Percentiles rank a stretch among this genome's conserved stretches.
phyloP scores from a whole-genome alignment of 2,888 invertebrate genomes.

The Scrobipalpa costella region DNA sequence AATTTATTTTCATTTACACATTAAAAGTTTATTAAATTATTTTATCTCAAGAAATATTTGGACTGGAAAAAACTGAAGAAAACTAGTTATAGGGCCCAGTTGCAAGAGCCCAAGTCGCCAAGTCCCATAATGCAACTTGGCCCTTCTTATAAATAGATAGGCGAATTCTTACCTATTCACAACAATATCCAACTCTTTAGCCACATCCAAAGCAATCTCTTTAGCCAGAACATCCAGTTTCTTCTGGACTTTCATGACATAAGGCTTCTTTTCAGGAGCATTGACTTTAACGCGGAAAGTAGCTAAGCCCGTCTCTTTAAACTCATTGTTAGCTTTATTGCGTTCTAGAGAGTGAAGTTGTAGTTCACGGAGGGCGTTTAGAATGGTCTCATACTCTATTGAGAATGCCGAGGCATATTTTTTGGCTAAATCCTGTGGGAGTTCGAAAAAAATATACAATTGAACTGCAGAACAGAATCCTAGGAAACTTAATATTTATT shows the following conservation, averaged over 20 bases:
- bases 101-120: no score
- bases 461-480: no score
- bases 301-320: conserved; percentile 86
- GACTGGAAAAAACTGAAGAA: no score
- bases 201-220: conserved; percentile 55
- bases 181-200: conserved; percentile 65
- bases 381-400: conserved; percentile 73
- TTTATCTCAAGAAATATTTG: no score
- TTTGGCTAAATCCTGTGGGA: conserved; percentile 81
- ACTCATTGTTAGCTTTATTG: conserved; percentile 85
- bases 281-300: conserved; percentile 86
- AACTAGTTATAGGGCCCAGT: no score
- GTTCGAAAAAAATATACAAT: no score
- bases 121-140: no score
- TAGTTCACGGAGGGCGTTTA: conserved; percentile 81
- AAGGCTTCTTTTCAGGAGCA: conserved; percentile 74
- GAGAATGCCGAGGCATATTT: conserved; percentile 81
- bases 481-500: no score
- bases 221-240: conserved; percentile 75
- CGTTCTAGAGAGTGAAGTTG: conserved; percentile 87
- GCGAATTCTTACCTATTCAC: conserved; percentile 75
- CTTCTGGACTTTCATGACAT: conserved; percentile 78
- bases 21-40: no score
- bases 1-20: no score
- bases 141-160: no score